A percentile compares a stretch with the other conserved stretches of the same genome.
Conservation (phyloP, 2,113 vertebrate genomes). For the Siniperca chuatsi region DNA sequence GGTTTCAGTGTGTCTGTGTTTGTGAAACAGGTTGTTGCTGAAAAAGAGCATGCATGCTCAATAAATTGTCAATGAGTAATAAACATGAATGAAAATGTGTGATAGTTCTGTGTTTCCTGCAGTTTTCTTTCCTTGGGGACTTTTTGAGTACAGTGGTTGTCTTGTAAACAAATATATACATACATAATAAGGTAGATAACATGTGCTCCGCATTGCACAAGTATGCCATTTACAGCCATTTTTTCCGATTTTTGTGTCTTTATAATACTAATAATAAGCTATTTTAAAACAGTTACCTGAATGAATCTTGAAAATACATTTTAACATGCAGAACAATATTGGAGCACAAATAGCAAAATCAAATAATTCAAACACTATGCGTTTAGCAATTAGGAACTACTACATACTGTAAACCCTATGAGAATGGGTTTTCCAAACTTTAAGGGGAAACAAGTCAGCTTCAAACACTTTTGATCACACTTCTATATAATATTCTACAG, state of each 20-base stretch:
- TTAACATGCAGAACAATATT: too few species aligned
- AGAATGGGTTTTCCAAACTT: neutral
- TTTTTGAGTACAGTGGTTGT: neutral
- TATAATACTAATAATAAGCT: neutral
- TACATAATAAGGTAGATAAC: too few species aligned
- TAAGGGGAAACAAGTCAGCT: neutral
- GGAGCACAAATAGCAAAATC: too few species aligned
- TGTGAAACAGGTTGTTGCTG: neutral
- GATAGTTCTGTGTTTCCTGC: neutral
- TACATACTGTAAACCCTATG: too few species aligned
- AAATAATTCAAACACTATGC: too few species aligned
- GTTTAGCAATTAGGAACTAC: too few species aligned
- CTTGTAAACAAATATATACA: neutral
- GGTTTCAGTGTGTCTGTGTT: neutral
- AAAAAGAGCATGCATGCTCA: neutral
- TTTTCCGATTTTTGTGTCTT: neutral
- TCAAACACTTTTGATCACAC: neutral
- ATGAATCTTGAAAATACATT: too few species aligned
- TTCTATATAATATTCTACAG: neutral
- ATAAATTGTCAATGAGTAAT: constrained; percentile 1
- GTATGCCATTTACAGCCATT: neutral
- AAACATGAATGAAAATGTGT: neutral
- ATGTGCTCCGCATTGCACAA: too few species aligned
- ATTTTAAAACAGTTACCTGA: too few species aligned
- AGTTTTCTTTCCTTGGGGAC: neutral